These are phyloP conservation scores for Stenopsyche tienmushanensis DNA, from an alignment of 1,140 invertebrate species.

Conservation along the genomic window DNA sequence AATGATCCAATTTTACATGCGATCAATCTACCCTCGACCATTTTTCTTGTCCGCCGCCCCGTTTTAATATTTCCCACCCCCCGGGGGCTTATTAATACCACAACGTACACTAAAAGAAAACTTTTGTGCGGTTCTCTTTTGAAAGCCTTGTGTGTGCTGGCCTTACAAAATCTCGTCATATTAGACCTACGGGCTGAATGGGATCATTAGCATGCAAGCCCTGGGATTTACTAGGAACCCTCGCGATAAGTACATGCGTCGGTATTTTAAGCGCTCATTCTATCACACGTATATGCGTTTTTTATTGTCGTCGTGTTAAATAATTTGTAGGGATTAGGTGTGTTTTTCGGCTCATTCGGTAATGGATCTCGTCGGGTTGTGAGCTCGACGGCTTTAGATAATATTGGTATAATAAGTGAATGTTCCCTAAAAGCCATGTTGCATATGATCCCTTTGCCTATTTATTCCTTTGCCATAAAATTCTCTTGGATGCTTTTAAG, in stretches of 20 bases:
- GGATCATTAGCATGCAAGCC: slow-evolving; percentile 14
- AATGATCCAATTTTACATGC: neutral
- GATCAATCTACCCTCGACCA: neutral
- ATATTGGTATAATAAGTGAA: neutral
- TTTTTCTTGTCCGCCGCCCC: neutral
- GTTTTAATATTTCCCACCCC: neutral
- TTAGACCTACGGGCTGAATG: slow-evolving; percentile 5
- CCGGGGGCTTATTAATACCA: neutral
- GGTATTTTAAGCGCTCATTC: neutral
- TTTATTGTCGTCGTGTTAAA: too few relatives aligned
- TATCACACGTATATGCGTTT: neutral
- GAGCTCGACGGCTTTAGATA: neutral
- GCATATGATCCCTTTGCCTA: neutral
- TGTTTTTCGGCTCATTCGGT: too few relatives aligned
- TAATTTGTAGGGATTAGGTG: too few relatives aligned
- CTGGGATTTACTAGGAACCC: slow-evolving; percentile 6
- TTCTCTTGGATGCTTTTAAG: slow-evolving; percentile 3
- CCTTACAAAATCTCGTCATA: slow-evolving; percentile 13
- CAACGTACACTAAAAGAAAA: neutral
- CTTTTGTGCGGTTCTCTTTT: neutral
- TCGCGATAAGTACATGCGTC: neutral
- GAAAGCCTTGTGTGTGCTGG: neutral
- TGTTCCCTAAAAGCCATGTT: neutral
- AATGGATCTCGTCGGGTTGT: too few relatives aligned
- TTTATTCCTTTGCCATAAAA: neutral